Percentiles rank a stretch among this genome's conserved stretches.
These are phyloP conservation scores for Caiman crocodilus DNA, from an alignment of 2,797 vertebrate species.

Conservation along the genomic window DNA sequence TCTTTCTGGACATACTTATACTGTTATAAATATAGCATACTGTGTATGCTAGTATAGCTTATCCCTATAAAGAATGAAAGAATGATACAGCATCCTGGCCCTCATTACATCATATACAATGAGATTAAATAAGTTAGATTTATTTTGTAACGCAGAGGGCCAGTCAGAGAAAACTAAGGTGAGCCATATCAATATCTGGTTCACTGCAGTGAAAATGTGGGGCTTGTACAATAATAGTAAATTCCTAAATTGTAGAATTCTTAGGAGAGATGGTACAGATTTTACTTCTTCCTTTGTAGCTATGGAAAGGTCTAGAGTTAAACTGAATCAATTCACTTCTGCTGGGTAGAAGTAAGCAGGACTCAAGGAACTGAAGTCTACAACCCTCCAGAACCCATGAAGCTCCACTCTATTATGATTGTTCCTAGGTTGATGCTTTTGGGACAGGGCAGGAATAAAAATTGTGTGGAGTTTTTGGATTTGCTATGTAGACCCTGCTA, in stretches of 20 bases:
- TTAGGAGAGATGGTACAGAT: not conserved
- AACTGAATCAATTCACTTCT: not conserved
- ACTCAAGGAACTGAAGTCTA: not conserved
- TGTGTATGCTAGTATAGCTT: constrained; percentile 32
- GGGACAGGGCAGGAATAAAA: not conserved
- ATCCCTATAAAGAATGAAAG: constrained; percentile 29
- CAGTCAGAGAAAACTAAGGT: not conserved
- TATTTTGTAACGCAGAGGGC: constrained; percentile 46
- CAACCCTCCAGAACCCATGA: not conserved
- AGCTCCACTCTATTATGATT: not conserved
- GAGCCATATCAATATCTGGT: not conserved
- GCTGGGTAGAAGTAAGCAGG: not conserved
- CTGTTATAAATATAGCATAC: not conserved
- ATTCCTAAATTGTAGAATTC: not conserved
- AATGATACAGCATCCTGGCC: not conserved
- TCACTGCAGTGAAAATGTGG: constrained; percentile 7
- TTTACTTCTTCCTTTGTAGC: not conserved
- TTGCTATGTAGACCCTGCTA: not conserved
- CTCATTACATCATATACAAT: not conserved
- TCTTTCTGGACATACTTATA: not conserved
- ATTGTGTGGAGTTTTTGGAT: not conserved
- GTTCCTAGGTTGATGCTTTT: not conserved
- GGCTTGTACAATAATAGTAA: not conserved
- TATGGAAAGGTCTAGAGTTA: not conserved
- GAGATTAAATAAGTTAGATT: constrained; percentile 59